A percentile compares a stretch with the other conserved stretches of the same genome.
Evolutionary conservation across 2,888 invertebrate genomes (phyloP).

Genomic region (Brenthis hecate): DNA sequence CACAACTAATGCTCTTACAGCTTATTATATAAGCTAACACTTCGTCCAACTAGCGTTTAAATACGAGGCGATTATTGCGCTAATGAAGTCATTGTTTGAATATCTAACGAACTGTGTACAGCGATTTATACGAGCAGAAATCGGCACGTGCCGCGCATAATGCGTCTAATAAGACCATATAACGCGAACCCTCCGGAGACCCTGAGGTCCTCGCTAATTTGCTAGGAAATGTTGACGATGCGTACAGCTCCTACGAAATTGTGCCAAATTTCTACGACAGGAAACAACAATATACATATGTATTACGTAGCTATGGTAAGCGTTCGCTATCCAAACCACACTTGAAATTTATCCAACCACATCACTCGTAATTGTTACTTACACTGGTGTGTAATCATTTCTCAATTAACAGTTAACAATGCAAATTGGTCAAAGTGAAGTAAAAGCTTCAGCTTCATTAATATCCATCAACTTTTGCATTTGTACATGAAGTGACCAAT

Average conservation of each 20-base stretch:
- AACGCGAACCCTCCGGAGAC: slow-evolving; percentile 27
- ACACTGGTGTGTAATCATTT: neutral
- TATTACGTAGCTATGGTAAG: neutral
- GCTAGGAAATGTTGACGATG: slow-evolving; percentile 22
- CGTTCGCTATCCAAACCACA: slow-evolving; percentile 4
- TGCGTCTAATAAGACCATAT: slow-evolving; percentile 45
- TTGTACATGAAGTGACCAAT: slow-evolving; percentile 41
- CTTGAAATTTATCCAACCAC: slow-evolving; percentile 8
- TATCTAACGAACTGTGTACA: slow-evolving; percentile 73
- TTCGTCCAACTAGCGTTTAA: slow-evolving; percentile 18
- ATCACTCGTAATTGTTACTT: neutral
- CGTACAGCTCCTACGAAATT: slow-evolving; percentile 13
- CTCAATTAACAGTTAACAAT: neutral
- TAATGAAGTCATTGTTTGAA: slow-evolving; percentile 80
- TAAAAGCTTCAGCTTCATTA: neutral
- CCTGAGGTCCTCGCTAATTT: slow-evolving; percentile 35
- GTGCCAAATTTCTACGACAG: slow-evolving; percentile 2
- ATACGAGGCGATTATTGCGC: slow-evolving; percentile 64
- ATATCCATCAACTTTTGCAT: neutral
- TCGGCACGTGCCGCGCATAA: slow-evolving; percentile 42
- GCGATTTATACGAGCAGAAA: slow-evolving; percentile 50
- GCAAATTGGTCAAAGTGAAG: neutral
- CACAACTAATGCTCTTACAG: neutral
- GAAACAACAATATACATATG: neutral
- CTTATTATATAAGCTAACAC: slow-evolving; percentile 7